Base-by-base conservation (phyloP, 2,797 vertebrate species). In the Sciurus carolinensis region DNA sequence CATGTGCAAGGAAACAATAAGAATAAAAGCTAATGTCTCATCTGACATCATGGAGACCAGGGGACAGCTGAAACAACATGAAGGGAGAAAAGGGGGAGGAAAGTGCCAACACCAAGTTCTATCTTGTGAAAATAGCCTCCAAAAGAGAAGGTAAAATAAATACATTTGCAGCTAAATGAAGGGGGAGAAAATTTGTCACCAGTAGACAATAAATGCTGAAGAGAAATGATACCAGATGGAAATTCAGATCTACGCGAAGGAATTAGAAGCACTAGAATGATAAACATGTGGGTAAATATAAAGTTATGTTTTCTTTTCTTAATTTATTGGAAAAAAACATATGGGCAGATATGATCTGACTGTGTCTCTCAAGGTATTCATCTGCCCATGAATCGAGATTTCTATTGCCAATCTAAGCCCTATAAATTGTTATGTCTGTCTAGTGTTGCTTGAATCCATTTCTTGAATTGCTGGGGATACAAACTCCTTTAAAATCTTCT, bases 71-170 rank as follows among this genome's bases (percentile, higher is more conserved):
- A 66, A 80, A 94, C 39, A 71, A 87, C 54, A 79, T 59, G 8
- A 86, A 26, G 24, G 79, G 75, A 69, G 67, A 67, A 80, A 90
- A 50, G 5, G 1, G 66, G 7, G 4, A 52, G 64, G 44, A 33
- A 59, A 39, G 2, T 47, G 8, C 87, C 81, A 90, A 83, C 52
- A 67, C 1, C 42, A 22, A 87, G 88, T 69, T 95, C 39, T 66
- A 90, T 52, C 54, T 54, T 83, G 28, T 44, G 47, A 95, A 92
- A 92, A 72, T 62, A 87, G 44, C 71, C 8, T 83, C 87, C 50
- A 54, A 83, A 83, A 75, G 42, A 33, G 71, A 75, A 73, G 73
- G 36, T 44, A 30, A 97, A 83, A 84, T 62, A 80, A 90, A 90
- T 72, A 75, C 52, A 26, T 80, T 80, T 69, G 36, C 39, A 64